These are phyloP conservation scores for Anguilla pacifica DNA, from an alignment of 2,797 vertebrate species.

Conservation along the genomic window DNA sequence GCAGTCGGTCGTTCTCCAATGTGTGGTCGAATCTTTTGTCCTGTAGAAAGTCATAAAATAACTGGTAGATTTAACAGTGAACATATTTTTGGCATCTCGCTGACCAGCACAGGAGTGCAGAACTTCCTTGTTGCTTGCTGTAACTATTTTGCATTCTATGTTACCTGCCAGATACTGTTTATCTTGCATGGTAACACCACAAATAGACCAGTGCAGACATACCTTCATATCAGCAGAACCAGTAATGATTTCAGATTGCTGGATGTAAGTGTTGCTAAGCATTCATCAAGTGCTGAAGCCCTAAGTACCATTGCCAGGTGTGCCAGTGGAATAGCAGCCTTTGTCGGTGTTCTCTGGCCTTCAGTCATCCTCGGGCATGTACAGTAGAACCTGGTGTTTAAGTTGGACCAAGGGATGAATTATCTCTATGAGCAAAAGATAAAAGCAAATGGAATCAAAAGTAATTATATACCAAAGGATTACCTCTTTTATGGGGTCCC, in stretches of 20 bases:
- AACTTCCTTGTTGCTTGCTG: neutral
- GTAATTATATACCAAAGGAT: neutral
- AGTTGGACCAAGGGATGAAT: neutral
- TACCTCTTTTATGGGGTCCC: neutral
- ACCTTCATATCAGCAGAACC: neutral
- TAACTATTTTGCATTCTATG: neutral
- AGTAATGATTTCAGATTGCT: neutral
- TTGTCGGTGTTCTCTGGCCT: neutral
- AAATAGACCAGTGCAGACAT: neutral
- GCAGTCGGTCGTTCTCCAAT: neutral
- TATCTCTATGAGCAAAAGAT: neutral
- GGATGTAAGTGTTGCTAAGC: neutral
- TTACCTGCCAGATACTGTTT: too few relatives aligned
- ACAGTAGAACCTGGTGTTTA: neutral
- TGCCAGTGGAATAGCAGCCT: neutral
- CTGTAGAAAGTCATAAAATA: neutral
- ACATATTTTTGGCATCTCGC: neutral
- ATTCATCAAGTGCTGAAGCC: neutral
- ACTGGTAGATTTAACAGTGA: too few relatives aligned
- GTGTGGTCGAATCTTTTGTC: constrained; percentile 12
- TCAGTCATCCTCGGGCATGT: neutral
- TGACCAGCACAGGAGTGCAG: neutral
- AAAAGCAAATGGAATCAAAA: neutral
- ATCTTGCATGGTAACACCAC: neutral
- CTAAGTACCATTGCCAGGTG: neutral